A percentile compares a stretch with the other conserved stretches of the same genome.
Evolutionary conservation across 2,888 invertebrate genomes (phyloP).

Genomic region (Amblyjoppa proteus): DNA sequence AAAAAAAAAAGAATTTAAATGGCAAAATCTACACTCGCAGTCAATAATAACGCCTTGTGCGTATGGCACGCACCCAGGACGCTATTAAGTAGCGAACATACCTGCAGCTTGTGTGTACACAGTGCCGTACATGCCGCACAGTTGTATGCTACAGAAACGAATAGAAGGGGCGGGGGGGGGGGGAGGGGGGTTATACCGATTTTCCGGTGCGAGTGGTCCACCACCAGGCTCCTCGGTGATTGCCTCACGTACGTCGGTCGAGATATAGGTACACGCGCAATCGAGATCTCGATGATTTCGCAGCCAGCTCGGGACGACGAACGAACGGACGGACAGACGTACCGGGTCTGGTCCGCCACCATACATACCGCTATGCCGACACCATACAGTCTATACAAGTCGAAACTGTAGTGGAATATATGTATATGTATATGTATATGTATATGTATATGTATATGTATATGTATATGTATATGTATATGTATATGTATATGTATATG

Average conservation of each 20-base stretch:
- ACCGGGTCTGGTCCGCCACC: conserved; percentile 14
- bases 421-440: no score
- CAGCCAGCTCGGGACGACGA: conserved; percentile 53
- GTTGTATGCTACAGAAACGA: conserved; percentile 28
- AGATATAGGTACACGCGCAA: conserved; percentile 58
- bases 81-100: conserved; percentile 40
- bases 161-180: conserved; percentile 26
- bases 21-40: conserved; percentile 8
- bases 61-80: conserved; percentile 26
- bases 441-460: no score
- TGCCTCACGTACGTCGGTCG: conserved; percentile 71
- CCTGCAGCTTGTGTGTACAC: not conserved
- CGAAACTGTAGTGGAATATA: conserved; percentile 9
- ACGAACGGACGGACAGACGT: conserved; percentile 50
- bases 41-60: conserved; percentile 9
- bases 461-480: not conserved
- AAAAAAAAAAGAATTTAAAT: not conserved
- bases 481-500: no score
- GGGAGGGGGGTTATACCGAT: conserved; percentile 35
- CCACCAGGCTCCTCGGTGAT: conserved; percentile 66
- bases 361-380: conserved; percentile 12
- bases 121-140: conserved; percentile 5
- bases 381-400: conserved; percentile 2
- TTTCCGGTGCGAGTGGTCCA: conserved; percentile 68
- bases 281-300: conserved; percentile 68